Evolutionary conservation across 2,888 invertebrate species (phyloP).

Genomic region (Hypselothyrea guttata): DNA sequence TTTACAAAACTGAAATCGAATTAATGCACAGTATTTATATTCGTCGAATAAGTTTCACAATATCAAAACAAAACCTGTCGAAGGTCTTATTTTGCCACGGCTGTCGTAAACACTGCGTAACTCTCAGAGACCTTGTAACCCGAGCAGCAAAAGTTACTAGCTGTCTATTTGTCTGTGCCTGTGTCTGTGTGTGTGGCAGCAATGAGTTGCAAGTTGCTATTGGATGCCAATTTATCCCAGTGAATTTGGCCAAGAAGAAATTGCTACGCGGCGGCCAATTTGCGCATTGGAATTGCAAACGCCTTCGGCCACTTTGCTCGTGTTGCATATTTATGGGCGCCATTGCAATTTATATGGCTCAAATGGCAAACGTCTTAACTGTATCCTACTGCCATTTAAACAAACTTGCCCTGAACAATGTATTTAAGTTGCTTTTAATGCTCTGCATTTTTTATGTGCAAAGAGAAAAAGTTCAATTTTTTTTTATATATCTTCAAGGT

Average conservation of each 20-base stretch:
- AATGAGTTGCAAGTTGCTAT: constrained; percentile 21
- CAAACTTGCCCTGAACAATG: no score
- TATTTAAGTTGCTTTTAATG: no score
- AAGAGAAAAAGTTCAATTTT: no score
- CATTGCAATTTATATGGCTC: constrained; percentile 58
- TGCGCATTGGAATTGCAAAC: constrained; percentile 52
- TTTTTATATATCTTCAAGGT: no score
- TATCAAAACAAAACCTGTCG: background rate
- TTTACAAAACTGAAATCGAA: background rate
- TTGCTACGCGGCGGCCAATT: constrained; percentile 50
- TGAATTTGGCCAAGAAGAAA: constrained; percentile 47
- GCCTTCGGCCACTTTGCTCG: constrained; percentile 25
- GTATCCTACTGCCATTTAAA: constrained; percentile 23
- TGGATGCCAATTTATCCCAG: constrained; percentile 55
- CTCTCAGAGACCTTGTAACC: background rate
- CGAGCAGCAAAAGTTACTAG: constrained; percentile 4
- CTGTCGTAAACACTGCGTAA: background rate
- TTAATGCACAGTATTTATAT: no score
- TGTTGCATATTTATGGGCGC: constrained; percentile 69
- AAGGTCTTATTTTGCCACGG: background rate
- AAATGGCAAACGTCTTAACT: constrained; percentile 26
- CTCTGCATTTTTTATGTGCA: no score
- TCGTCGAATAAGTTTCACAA: no score
- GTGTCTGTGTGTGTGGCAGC: constrained; percentile 1
- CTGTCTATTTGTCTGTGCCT: constrained; percentile 3